Evolutionary conservation across 1,140 invertebrate species (phyloP).

Genomic region (Centruroides vittatus): DNA sequence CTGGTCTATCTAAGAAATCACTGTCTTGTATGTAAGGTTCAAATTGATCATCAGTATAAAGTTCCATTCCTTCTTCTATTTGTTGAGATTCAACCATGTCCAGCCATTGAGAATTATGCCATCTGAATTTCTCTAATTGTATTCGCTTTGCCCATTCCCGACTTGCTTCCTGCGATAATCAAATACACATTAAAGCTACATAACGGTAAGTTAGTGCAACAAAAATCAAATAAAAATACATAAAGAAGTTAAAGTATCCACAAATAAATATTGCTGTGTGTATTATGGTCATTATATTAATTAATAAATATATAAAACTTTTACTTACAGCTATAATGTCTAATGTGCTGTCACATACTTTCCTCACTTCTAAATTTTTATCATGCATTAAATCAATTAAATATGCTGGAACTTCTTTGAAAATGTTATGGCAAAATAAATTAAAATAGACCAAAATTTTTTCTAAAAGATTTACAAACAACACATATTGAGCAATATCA

Average conservation of each 20-base stretch:
- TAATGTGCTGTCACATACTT: constrained; percentile 79
- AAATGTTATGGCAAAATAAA: no score
- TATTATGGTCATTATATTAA: no score
- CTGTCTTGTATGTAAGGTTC: background rate
- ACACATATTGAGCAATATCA: no score
- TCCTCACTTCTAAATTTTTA: constrained; percentile 82
- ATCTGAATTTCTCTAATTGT: constrained; percentile 84
- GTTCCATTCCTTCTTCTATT: constrained; percentile 6
- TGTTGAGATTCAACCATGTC: constrained; percentile 64
- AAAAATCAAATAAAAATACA: no score
- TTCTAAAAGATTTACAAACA: no score
- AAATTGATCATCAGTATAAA: constrained; percentile 8
- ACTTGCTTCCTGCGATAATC: constrained; percentile 52
- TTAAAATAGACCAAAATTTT: no score
- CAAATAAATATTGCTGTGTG: no score
- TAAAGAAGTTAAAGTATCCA: no score
- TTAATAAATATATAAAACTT: background rate
- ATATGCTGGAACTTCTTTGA: constrained; percentile 74
- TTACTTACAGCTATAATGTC: constrained; percentile 67
- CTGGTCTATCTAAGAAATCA: no score
- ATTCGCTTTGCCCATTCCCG: constrained; percentile 82
- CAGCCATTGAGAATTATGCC: constrained; percentile 95
- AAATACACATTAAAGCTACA: background rate
- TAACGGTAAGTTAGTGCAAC: no score
- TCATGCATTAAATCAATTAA: constrained; percentile 95